Base-by-base conservation (phyloP, 1,140 invertebrate species). In the Drosophila oshimai region DNA sequence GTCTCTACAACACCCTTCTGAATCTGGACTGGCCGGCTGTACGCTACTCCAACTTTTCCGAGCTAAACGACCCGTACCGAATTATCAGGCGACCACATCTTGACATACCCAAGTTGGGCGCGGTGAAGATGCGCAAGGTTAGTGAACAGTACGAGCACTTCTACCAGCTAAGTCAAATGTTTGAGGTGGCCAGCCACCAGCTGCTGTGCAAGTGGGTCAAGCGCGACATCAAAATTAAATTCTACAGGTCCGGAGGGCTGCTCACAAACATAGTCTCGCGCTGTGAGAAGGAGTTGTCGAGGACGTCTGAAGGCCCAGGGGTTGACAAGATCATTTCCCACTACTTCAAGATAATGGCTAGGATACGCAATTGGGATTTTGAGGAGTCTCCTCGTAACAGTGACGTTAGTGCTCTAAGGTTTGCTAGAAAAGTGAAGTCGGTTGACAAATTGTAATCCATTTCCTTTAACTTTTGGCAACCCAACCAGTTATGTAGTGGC, bases 1-100 rank as follows among this genome's bases (percentile, higher is more conserved):
- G 18, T 0, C 24, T 90, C 1, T 90, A 90, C 44, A 74, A 90
- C 17, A 89, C 90, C 0, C 18, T 88, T 0, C 37, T 90, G 2
- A 31, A 29, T 0, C 37, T 90, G 0, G 37, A 89, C 31, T 89
- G 80, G 84, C 65, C 68, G 0, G 29, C 74, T 2, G 72, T 89
- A 20, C 77, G 87, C 7, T 68, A 28, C 9, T 57, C 54, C 2
- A 88, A 88, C 60, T 90, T 55, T 20, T 77, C 79, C 0, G 12
- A 45, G 1, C 6, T 54, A 0, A 65, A 88, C 41, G 89, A 90
- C 65, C 89, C 89, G 0, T 90, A 78, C 51, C 60, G 69, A 3
- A 65, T 90, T n/a, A 26, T 90, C 13, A 42, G 73, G 1, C 80
- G 74, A 22, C 84, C 89, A 0, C 18, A 33, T 26, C 22, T 90